A percentile compares a stretch with the other conserved stretches of the same genome.
Evolutionary conservation across 2,888 invertebrate genomes (phyloP).

Genomic region (Cephonodes hylas): DNA sequence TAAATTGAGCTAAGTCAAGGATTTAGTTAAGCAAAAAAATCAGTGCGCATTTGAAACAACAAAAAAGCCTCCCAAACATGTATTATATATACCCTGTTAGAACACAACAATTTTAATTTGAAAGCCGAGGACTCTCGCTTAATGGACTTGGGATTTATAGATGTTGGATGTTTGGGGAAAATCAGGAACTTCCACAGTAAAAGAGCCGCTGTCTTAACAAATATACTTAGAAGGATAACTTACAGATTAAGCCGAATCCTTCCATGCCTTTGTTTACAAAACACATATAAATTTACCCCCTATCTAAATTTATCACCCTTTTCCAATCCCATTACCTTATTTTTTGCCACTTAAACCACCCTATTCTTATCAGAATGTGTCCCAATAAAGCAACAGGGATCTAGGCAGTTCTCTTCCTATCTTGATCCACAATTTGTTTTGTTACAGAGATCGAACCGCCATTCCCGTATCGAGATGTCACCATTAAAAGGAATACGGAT

Average conservation of each 20-base stretch:
- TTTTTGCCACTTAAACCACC: background rate
- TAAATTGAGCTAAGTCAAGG: too few relatives aligned
- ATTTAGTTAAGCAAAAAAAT: too few relatives aligned
- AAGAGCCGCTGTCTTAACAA: too few relatives aligned
- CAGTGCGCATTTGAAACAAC: too few relatives aligned
- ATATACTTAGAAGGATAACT: background rate
- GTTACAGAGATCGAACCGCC: constrained; percentile 91
- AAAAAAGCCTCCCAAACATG: too few relatives aligned
- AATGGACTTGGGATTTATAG: background rate
- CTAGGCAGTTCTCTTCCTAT: background rate
- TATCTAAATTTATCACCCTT: background rate
- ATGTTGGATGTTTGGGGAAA: background rate
- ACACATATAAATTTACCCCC: background rate
- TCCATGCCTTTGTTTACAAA: background rate
- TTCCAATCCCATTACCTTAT: background rate
- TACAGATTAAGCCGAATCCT: background rate
- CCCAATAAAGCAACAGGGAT: background rate
- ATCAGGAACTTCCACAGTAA: too few relatives aligned
- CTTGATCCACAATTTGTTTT: constrained; percentile 26
- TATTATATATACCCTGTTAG: background rate
- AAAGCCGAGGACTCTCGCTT: background rate
- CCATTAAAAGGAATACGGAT: constrained; percentile 90
- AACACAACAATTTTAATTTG: background rate
- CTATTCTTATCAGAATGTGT: background rate
- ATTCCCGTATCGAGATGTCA: constrained; percentile 93